phyloP scores from a whole-genome alignment of 2,113 vertebrate genomes.

The Vireo altiloquus region DNA sequence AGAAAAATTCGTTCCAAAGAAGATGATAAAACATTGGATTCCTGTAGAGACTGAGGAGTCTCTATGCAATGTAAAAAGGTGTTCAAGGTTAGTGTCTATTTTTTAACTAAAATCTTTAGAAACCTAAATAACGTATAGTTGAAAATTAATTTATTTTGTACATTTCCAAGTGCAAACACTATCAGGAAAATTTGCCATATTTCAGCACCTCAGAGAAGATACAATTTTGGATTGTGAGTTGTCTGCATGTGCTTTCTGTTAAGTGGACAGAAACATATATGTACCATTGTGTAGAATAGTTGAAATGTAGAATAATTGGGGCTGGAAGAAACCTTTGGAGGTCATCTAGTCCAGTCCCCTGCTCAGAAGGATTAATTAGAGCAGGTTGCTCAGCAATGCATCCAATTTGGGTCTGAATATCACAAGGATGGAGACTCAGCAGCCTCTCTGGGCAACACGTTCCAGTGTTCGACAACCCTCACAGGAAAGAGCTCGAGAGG shows the following conservation, averaged over 20 bases:
- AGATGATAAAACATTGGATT: background rate
- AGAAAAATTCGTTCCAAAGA: background rate
- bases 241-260: background rate
- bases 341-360: background rate
- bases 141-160: background rate
- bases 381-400: background rate
- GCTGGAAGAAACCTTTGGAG: background rate
- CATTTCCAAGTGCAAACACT: background rate
- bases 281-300: background rate
- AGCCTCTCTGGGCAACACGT: fast-evolving
- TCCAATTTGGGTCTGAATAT: background rate
- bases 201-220: background rate
- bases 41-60: background rate
- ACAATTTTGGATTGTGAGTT: background rate
- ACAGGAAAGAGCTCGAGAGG: background rate
- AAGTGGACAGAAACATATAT: background rate
- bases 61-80: background rate
- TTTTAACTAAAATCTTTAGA: background rate
- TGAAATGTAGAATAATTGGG: background rate
- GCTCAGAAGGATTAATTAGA: background rate
- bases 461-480: background rate
- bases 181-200: background rate
- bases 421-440: background rate
- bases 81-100: background rate
- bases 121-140: background rate